These are phyloP conservation scores for Sebastes steindachneri DNA, from an alignment of 2,797 vertebrate genomes.

Conservation along the genomic window DNA sequence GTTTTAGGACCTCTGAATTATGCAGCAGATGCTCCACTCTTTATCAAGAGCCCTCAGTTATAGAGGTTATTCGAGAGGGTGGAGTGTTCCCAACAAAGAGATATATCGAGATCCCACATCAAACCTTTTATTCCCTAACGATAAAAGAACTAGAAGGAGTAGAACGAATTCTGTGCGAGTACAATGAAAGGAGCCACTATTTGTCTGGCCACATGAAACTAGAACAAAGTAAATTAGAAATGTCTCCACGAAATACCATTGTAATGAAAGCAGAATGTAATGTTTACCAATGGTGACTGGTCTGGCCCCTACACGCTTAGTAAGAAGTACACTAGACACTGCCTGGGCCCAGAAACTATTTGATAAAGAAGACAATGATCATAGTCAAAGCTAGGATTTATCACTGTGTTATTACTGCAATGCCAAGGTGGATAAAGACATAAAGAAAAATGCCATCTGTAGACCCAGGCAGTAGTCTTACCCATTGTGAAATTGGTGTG, in stretches of 20 bases:
- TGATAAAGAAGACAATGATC: conserved; percentile 32
- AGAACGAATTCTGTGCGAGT: not conserved
- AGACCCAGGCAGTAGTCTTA: not conserved
- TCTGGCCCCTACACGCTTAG: conserved; percentile 16
- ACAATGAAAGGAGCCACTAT: conserved; percentile 2
- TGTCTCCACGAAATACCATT: conserved; percentile 21
- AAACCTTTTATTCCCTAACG: conserved; percentile 13
- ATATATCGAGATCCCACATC: conserved; percentile 15
- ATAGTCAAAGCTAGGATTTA: conserved; percentile 29
- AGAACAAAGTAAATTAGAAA: conserved; percentile 36
- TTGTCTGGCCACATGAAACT: conserved; percentile 25
- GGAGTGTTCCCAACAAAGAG: conserved; percentile 22
- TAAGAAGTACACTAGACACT: not conserved
- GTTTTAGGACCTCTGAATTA: conserved; percentile 57
- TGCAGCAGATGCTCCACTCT: conserved; percentile 52
- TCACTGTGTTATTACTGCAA: conserved; percentile 21
- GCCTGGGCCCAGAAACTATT: conserved; percentile 4
- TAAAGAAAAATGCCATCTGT: conserved; percentile 29
- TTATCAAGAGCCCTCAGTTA: conserved; percentile 53
- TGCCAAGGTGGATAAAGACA: conserved; percentile 13
- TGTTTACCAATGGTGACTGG: conserved; percentile 36
- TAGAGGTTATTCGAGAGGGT: conserved; percentile 49
- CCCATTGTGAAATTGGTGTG: not conserved
- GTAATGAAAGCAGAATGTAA: conserved; percentile 44
- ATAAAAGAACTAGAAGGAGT: conserved; percentile 17